A percentile compares a stretch with the other conserved stretches of the same genome.
Evolutionary conservation across 2,113 vertebrate species (phyloP).

Genomic region (Rhinichthys klamathensis): DNA sequence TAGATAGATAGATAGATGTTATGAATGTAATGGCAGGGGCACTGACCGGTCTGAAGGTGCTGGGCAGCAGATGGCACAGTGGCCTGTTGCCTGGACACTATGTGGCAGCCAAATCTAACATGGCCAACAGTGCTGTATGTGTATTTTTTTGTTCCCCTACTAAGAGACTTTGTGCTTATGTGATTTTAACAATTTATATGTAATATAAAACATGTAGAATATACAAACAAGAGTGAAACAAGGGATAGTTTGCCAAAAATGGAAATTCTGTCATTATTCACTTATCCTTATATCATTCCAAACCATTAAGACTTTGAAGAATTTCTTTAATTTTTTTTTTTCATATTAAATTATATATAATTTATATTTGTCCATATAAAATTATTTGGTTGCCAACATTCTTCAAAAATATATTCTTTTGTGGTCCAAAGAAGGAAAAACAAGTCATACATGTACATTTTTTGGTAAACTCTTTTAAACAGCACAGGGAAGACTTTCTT

Average conservation of each 20-base stretch:
- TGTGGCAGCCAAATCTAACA: background rate
- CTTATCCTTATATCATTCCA: too few species aligned
- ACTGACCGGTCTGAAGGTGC: constrained; percentile 25
- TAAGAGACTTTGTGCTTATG: background rate
- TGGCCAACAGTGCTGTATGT: constrained; percentile 39
- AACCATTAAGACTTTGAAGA: too few species aligned
- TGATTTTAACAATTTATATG: background rate
- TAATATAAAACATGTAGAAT: background rate
- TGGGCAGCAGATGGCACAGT: constrained; percentile 52
- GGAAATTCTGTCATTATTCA: too few species aligned
- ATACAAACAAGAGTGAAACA: background rate
- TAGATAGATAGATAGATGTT: background rate
- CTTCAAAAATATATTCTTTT: too few species aligned
- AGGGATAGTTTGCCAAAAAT: too few species aligned
- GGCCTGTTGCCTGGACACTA: constrained; percentile 38
- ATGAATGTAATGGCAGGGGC: constrained; percentile 1
- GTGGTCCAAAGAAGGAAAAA: too few species aligned
- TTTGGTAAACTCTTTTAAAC: background rate
- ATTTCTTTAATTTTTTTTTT: too few species aligned
- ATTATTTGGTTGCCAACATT: too few species aligned
- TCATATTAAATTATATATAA: too few species aligned
- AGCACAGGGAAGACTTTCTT: background rate
- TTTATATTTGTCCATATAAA: too few species aligned
- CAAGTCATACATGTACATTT: too few species aligned
- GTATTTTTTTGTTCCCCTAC: background rate